phyloP scores from a whole-genome alignment of 2,797 vertebrate species.

The Tragelaphus oryx region DNA sequence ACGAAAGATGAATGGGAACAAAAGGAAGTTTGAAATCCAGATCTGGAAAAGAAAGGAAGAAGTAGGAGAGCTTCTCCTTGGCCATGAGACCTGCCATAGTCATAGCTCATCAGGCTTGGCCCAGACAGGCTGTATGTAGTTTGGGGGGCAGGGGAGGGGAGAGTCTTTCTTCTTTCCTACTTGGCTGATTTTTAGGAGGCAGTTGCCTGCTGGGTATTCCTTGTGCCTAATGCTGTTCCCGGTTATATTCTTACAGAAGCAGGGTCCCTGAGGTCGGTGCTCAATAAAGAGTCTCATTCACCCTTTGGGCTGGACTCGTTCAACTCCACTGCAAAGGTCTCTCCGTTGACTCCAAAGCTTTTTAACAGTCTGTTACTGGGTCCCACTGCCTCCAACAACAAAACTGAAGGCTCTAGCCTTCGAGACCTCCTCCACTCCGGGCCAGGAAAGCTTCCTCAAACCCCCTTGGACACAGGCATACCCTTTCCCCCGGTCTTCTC shows the following conservation, averaged over 20 bases:
- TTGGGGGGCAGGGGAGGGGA: neutral
- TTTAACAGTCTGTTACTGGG: constrained; percentile 98
- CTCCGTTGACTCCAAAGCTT: constrained; percentile 93
- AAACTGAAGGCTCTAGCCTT: constrained; percentile 96
- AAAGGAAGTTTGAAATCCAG: constrained; percentile 12
- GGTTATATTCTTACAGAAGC: constrained; percentile 85
- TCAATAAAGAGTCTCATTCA: constrained; percentile 91
- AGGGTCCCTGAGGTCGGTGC: constrained; percentile 92
- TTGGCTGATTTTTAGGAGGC: constrained; percentile 22
- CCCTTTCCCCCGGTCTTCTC: constrained; percentile 97
- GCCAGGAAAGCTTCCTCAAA: constrained; percentile 94
- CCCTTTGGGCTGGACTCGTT: constrained; percentile 95
- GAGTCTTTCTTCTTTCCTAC: neutral
- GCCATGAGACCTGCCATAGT: constrained; percentile 2
- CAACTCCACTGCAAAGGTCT: constrained; percentile 84
- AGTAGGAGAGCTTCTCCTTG: constrained; percentile 13
- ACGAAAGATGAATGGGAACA: constrained; percentile 8
- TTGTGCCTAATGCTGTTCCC: constrained; percentile 32
- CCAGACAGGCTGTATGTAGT: neutral
- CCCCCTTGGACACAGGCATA: constrained; percentile 89
- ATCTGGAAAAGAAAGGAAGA: constrained; percentile 8
- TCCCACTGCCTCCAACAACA: constrained; percentile 91
- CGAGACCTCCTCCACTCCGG: constrained; percentile 97
- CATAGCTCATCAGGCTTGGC: neutral
- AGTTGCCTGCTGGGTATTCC: neutral